phyloP scores from a whole-genome alignment of 2,113 vertebrate species.

The Callipepla californica region DNA sequence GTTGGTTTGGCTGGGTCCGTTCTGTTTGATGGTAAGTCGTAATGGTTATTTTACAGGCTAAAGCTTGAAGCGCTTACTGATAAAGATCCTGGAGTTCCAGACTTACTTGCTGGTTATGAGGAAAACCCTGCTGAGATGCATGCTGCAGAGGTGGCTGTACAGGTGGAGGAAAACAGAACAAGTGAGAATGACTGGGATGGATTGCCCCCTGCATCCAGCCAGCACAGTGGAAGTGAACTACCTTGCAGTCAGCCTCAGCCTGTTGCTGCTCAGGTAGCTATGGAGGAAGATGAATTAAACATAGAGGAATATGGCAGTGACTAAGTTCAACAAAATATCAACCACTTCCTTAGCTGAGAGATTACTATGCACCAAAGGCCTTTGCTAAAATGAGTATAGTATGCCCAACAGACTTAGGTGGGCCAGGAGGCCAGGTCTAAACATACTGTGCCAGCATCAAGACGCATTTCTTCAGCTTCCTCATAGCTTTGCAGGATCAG shows the following conservation, averaged over 20 bases:
- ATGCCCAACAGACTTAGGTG: not conserved
- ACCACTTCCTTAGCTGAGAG: not conserved
- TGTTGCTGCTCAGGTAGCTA: constrained; percentile 67
- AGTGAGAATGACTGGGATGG: not conserved
- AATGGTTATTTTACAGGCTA: constrained; percentile 73
- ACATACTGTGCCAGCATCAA: rapidly evolving
- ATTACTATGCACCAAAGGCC: not conserved
- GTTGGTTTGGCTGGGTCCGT: not conserved
- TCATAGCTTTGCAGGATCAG: not conserved
- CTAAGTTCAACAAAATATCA: constrained; percentile 15
- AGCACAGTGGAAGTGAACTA: constrained; percentile 77
- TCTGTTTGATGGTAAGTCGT: not conserved
- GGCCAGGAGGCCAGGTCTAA: too few relatives aligned
- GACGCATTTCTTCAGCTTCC: not conserved
- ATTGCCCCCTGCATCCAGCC: constrained; percentile 67
- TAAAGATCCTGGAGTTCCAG: constrained; percentile 82
- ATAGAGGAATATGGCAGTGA: constrained; percentile 93
- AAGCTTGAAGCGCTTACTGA: constrained; percentile 89
- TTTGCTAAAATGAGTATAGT: not conserved
- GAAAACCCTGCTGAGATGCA: not conserved
- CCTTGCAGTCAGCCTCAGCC: constrained; percentile 88
- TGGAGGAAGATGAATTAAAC: constrained; percentile 82
- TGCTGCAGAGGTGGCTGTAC: not conserved
- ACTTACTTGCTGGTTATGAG: constrained; percentile 72
- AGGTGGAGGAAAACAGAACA: not conserved